Evolutionary conservation across 2,113 vertebrate species (phyloP).

Genomic region (Psammodynastes pulverulentus): DNA sequence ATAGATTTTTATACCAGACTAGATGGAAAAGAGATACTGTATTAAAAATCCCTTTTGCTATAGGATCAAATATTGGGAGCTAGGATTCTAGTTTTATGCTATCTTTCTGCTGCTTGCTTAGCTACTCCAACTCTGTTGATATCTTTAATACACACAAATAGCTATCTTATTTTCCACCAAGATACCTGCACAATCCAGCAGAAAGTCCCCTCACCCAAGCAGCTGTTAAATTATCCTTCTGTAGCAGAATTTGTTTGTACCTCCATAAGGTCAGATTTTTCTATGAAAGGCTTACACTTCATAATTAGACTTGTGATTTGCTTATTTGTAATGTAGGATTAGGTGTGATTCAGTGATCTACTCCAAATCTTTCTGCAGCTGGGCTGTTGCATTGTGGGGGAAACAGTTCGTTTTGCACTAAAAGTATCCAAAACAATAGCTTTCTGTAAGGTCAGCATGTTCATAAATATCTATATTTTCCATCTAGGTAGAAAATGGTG

Average conservation of each 20-base stretch:
- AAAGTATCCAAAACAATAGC: background rate
- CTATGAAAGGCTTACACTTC: background rate
- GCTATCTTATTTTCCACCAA: background rate
- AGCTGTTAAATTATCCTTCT: background rate
- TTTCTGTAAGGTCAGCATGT: background rate
- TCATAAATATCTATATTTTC: background rate
- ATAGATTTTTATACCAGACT: background rate
- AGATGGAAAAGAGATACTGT: background rate
- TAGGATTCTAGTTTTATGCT: background rate
- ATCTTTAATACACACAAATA: background rate
- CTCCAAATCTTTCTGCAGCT: background rate
- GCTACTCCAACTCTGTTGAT: background rate
- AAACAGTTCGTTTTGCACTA: background rate
- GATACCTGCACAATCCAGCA: background rate
- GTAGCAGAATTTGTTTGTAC: background rate
- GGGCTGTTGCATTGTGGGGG: background rate
- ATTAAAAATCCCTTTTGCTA: background rate
- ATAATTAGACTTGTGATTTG: background rate
- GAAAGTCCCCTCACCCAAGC: background rate
- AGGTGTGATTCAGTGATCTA: background rate
- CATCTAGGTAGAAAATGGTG: conserved; percentile 86
- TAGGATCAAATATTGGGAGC: background rate
- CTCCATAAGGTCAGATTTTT: background rate
- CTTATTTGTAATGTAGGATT: background rate
- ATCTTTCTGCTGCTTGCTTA: background rate